Conservation (phyloP, 30 jellyfish, hydroid and myxozoan species). For the Morbakka virulenta region DNA sequence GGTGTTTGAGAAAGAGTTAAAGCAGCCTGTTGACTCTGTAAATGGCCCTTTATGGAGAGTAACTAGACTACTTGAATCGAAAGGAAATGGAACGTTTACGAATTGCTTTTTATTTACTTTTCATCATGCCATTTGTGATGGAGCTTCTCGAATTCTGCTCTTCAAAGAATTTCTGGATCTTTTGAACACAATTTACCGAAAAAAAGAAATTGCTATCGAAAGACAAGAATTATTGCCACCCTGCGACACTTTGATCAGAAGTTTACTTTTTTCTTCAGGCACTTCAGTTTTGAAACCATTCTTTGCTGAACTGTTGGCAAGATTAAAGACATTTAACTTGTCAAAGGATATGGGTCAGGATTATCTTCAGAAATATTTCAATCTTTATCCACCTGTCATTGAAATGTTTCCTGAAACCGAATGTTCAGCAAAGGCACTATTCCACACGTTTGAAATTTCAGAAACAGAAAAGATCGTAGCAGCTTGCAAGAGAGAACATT, state of each 20-base stretch:
- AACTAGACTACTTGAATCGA: background rate
- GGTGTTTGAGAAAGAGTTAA: background rate
- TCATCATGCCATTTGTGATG: background rate
- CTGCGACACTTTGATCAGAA: background rate
- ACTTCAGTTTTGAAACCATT: too few species aligned
- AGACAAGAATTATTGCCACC: background rate
- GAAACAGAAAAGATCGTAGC: background rate
- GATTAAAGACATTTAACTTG: background rate
- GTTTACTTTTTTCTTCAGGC: background rate
- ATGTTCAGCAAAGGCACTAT: background rate
- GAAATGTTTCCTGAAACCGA: too few species aligned
- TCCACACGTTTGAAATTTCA: background rate
- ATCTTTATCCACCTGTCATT: background rate
- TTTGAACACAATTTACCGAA: background rate
- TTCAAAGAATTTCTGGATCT: background rate
- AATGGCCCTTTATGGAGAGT: background rate
- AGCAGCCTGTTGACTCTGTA: background rate
- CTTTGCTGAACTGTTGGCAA: background rate
- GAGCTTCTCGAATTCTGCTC: background rate
- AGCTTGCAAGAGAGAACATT: background rate
- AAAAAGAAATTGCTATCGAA: background rate
- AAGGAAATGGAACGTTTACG: background rate
- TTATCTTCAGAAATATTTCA: too few species aligned
- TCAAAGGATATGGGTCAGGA: background rate
- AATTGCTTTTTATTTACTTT: background rate